phyloP scores from a whole-genome alignment of 2,888 invertebrate species.

The Margaritifera margaritifera region DNA sequence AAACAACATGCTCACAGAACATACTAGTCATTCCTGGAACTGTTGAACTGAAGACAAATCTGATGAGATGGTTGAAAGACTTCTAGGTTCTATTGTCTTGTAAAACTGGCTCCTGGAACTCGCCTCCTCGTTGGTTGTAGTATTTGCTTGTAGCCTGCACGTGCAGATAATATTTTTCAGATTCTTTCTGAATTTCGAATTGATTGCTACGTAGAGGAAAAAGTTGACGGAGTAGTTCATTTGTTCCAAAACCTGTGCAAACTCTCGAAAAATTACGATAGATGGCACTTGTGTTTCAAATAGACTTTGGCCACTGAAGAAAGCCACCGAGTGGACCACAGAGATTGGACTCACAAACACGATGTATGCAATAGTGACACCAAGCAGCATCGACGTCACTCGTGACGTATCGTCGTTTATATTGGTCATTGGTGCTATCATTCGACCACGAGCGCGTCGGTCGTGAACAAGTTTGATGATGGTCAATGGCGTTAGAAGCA shows the following conservation, averaged over 20 bases:
- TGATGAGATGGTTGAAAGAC: no score
- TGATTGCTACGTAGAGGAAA: constrained; percentile 46
- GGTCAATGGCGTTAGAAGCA: constrained; percentile 39
- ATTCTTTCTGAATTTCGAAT: constrained; percentile 26
- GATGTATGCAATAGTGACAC: constrained; percentile 45
- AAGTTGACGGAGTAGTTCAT: constrained; percentile 57
- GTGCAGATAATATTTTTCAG: not conserved
- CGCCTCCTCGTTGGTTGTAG: no score
- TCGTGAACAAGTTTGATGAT: constrained; percentile 22
- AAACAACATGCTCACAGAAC: no score
- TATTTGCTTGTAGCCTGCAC: no score
- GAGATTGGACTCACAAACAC: constrained; percentile 48
- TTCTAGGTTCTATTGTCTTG: no score
- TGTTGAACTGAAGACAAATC: no score
- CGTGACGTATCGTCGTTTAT: constrained; percentile 22
- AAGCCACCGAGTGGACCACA: constrained; percentile 41
- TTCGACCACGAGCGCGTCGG: constrained; percentile 7
- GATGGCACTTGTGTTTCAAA: constrained; percentile 33
- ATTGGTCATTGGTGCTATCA: not conserved
- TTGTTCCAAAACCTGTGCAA: constrained; percentile 46
- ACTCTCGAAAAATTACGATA: constrained; percentile 43
- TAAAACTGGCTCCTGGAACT: no score
- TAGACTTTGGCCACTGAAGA: constrained; percentile 34
- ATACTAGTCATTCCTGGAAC: no score
- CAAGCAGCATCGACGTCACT: constrained; percentile 50